Base-by-base conservation (phyloP, 2,797 vertebrate species). In the Danio albolineatus region DNA sequence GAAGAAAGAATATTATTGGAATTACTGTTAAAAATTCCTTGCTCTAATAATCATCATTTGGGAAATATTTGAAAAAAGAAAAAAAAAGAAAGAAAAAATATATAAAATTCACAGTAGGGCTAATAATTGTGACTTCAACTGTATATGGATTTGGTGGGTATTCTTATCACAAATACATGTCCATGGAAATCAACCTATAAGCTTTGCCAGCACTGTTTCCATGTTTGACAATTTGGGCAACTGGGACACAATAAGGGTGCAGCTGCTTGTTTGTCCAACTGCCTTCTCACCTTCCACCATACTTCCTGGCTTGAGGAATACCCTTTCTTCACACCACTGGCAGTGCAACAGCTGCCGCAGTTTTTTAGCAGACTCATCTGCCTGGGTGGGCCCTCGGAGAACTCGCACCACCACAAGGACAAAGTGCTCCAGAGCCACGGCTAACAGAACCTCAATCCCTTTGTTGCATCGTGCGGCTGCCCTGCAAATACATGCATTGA, bases 381-480 rank as follows among this genome's bases (percentile, higher is more conserved):
- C 97, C 82, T 95, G 95, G 0, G 94, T 91, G 0, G 97, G 95
- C 10, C 97, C 97, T 46, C 97, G 88, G 72, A 98, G 88, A 80
- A 98, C 96, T 82, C 97, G 91, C 48, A 98, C 96, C 56, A 98
- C 96, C 69, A 99, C 96, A 85, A 99, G 91, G 43, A 99, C 96
- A 79, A 98, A 99, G 74, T 99, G 98, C 62, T 99, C 98, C 80
- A 98, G 71, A 10, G 98, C 97, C 76, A 97, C 98, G 0, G 97
- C 93, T 74, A 99, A 93, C 57, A 99, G 91, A 17, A 98, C 97
- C 80, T 99, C 96, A 12, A 99, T 93, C 75, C 97, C 98, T 92
- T 99, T 99, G 88, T 98, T 98, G 85, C 96, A 99, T 82, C 98
- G 96, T 5, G 96, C 96, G n/a, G 98, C 96, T 73, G 97, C 96